Evolutionary conservation across 2,113 vertebrate genomes (phyloP).

Genomic region (Macquaria ambigua): DNA sequence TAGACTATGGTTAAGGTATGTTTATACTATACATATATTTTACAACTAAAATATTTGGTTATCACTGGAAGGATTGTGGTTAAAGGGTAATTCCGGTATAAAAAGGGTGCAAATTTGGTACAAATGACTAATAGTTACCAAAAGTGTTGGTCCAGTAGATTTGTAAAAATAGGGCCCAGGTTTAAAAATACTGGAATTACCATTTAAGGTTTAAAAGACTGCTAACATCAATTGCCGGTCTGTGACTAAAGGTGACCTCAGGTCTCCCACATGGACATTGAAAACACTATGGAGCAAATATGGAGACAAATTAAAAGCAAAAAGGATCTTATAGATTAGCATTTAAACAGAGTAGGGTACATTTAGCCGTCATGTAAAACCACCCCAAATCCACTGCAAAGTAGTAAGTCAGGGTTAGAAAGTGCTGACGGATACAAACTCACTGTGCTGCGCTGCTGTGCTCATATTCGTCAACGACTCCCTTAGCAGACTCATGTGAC

Average conservation of each 20-base stretch:
- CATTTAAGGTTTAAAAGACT: background rate
- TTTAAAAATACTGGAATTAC: no score
- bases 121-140: no score
- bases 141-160: no score
- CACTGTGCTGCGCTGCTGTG: slow-evolving; percentile 39
- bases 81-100: no score
- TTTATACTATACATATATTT: background rate
- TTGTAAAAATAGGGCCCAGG: no score
- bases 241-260: background rate
- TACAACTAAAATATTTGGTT: background rate
- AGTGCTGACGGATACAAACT: slow-evolving; percentile 65
- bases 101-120: no score
- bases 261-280: background rate
- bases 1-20: background rate
- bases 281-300: background rate
- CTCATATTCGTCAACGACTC: slow-evolving; percentile 60
- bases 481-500: slow-evolving; percentile 74
- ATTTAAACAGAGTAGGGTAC: background rate
- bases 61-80: background rate
- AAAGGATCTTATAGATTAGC: background rate
- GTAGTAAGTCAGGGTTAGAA: slow-evolving; percentile 30
- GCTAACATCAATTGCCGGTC: background rate
- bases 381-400: slow-evolving; percentile 21
- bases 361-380: background rate
- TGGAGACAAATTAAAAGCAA: background rate